Base-by-base conservation (phyloP, 2,888 invertebrate genomes). In the Siphlonurus alternatus region DNA sequence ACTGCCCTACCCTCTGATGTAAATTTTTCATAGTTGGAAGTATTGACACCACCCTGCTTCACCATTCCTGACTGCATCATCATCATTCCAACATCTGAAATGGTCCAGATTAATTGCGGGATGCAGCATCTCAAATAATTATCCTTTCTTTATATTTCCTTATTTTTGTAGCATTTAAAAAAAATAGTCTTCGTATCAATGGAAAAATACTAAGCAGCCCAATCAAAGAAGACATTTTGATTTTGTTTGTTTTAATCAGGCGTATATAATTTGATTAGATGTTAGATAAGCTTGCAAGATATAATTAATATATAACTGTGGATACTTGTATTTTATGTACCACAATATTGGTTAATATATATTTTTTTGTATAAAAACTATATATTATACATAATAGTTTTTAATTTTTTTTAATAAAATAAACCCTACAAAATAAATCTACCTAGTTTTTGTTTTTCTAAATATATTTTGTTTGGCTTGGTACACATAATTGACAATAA, bases 41-140 rank as follows among this genome's bases (percentile, higher is more conserved):
- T 62, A 64, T 60, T 67, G 66, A 68, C 65, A 66, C 84, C 86
- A 82, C 89, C 88, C 85, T 56, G 56, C 22, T 90, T 91, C 86
- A 91, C 89, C 91, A 92, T 91, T 83, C 91, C 91, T 79, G 89
- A 85, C 87, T 91, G 90, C 90, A 91, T 90, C 91, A 92, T 89
- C 85, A 92, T 90, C 91, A 91, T 91, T 83, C 91, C 91, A 81
- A 92, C 91, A 91, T 91, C 91, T 91, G 91, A 75, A 87, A 88
- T 64, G 68, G 59, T 63, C 56, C 56, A 56, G 7, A 38, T 38
- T 38, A 38, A 38, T 38, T 38, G 38, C 38, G 5, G n/a, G n/a
- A n/a, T n/a, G n/a, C n/a, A n/a, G n/a, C n/a, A n/a, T n/a, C n/a
- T n/a, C n/a, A n/a, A n/a, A n/a, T n/a, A n/a, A n/a, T n/a, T n/a